Conservation (phyloP, 2,113 vertebrate genomes). For the Lutjanus erythropterus region DNA sequence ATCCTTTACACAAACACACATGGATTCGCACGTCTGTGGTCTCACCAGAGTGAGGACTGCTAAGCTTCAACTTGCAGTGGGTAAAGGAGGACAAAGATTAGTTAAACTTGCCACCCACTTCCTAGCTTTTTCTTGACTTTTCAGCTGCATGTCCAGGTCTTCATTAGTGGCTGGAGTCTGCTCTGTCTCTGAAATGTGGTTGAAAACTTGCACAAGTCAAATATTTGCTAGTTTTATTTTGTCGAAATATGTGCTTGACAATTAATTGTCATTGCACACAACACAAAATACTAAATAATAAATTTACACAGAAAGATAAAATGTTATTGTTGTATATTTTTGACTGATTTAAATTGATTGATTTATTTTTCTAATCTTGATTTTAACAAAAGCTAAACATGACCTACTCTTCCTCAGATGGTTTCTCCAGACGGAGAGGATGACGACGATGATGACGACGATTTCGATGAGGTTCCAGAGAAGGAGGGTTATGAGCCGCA, state of each 20-base stretch:
- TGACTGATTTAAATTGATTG: too few species aligned
- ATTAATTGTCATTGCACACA: neutral
- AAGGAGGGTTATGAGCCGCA: conserved; percentile 95
- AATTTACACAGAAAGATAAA: neutral
- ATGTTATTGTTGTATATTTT: neutral
- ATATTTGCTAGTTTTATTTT: neutral
- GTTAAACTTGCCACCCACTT: neutral
- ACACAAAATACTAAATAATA: neutral
- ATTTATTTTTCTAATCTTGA: neutral
- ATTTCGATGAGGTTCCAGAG: conserved; percentile 96
- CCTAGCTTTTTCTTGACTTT: neutral
- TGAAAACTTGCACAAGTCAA: too few species aligned
- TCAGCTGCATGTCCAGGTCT: neutral
- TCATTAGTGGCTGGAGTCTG: neutral
- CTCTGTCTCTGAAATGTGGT: neutral
- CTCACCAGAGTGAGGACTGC: too few species aligned
- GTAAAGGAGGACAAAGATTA: neutral
- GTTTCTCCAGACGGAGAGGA: conserved; percentile 68
- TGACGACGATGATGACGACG: conserved; percentile 83
- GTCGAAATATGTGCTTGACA: neutral
- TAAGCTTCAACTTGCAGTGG: neutral
- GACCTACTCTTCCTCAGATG: conserved; percentile 61
- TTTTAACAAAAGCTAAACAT: neutral
- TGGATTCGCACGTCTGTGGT: neutral
- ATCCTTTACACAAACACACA: neutral